A percentile compares a stretch with the other conserved stretches of the same genome.
phyloP scores from a whole-genome alignment of 2,797 vertebrate species.

The Pseudomugil gertrudae region DNA sequence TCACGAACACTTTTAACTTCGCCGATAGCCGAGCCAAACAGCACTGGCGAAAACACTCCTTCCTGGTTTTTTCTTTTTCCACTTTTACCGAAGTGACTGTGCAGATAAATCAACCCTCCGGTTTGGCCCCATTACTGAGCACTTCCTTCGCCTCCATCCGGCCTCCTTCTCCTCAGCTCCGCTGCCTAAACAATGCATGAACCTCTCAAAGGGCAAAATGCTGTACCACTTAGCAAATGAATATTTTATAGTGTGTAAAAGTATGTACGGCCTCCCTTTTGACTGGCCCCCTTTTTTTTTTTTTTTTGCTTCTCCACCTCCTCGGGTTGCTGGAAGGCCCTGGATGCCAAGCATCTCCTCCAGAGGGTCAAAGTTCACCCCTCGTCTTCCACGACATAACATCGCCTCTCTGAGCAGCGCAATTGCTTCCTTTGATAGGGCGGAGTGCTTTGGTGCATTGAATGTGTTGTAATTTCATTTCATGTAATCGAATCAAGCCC shows the following conservation, averaged over 20 bases:
- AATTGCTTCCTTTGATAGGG: slow-evolving; percentile 50
- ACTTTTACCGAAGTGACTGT: slow-evolving; percentile 46
- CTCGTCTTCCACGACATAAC: slow-evolving; percentile 32
- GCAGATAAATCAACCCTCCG: slow-evolving; percentile 72
- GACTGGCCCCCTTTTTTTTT: slow-evolving; percentile 36
- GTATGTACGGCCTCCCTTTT: slow-evolving; percentile 65
- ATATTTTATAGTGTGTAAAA: slow-evolving; percentile 91
- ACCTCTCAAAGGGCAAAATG: slow-evolving; percentile 88
- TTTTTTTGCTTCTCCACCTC: slow-evolving; percentile 25
- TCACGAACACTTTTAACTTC: not conserved
- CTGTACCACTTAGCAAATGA: slow-evolving; percentile 95
- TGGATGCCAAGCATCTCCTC: slow-evolving; percentile 26
- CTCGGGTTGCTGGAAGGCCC: slow-evolving; percentile 19
- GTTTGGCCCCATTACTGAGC: slow-evolving; percentile 74
- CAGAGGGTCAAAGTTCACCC: slow-evolving; percentile 45
- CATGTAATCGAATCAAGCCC: slow-evolving; percentile 58
- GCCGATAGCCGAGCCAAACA: slow-evolving; percentile 23
- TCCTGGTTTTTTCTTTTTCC: slow-evolving; percentile 14
- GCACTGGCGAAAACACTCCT: slow-evolving; percentile 22
- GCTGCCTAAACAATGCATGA: slow-evolving; percentile 92
- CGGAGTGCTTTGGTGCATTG: slow-evolving; percentile 40
- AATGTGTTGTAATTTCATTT: slow-evolving; percentile 69
- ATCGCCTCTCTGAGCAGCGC: slow-evolving; percentile 46
- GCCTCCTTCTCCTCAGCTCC: slow-evolving; percentile 44
- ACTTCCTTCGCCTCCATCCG: slow-evolving; percentile 63